Base-by-base conservation (phyloP, 53 echinoderm and acorn worm species). In the Arbacia lixula region DNA sequence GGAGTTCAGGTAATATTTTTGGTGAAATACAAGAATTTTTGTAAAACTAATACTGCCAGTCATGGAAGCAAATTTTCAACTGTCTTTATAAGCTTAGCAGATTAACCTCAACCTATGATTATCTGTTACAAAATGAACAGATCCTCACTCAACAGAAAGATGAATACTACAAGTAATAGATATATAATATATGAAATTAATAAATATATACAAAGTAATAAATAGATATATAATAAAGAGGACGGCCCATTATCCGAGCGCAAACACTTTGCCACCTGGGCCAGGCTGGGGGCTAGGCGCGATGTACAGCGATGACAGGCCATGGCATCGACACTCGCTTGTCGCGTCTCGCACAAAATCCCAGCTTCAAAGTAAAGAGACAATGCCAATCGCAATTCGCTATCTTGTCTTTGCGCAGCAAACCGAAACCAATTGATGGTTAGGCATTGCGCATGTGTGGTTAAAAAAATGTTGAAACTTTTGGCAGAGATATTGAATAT, bases 391-490 rank as follows among this genome's bases (percentile, higher is more conserved):
- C 56, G 56, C 56, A 55, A 55, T 55, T 55, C 56, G 25, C 20
- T 55, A 55, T 55, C 17, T 55, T 55, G 56, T 55, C 17, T 19
- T 55, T 55, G 17, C 56, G 56, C 56, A 0, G 17, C 20, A 55
- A 55, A 55, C 56, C 2, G 20, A 55, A 55, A 55, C 20, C 5
- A 55, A 55, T 55, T 55, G 4, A n/a, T 55, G 56, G 56, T 14
- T 55, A 22, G 25, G 56, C 20, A 22, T 55, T 55, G 56, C 56
- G 2, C 56, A 55, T 3, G 56, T 55, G 56, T 55, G 56, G 56
- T 55, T 55, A 55, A 55, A n/a, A n/a, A 55, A 55, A 55, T 55
- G 56, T 55, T 55, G 56, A 55, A 55, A 55, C 56, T 55, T 55
- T 55, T 26, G 56, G 56, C 56, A 55, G 56, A 26, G 56, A 55